Evolutionary conservation across 2,797 vertebrate genomes (phyloP).

Genomic region (Darevskia mixta): DNA sequence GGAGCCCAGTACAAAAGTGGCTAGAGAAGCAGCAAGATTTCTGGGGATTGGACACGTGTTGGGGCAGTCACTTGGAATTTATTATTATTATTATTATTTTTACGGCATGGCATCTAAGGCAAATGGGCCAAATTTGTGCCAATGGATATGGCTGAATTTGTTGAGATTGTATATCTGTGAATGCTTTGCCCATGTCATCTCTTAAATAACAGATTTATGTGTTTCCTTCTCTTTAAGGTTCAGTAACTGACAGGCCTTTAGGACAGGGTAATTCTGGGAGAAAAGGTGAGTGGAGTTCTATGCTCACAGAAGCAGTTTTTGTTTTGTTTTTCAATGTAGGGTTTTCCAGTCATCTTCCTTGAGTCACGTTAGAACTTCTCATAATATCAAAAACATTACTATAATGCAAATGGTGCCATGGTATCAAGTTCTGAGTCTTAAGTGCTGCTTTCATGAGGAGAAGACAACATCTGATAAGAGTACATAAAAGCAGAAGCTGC

Average conservation of each 20-base stretch:
- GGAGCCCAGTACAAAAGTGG: neutral
- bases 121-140: neutral
- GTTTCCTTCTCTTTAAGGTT: conserved; percentile 83
- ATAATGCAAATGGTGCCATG: accelerated
- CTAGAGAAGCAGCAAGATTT: neutral
- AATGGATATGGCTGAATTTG: neutral
- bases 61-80: neutral
- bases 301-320: conserved; percentile 46
- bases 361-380: neutral
- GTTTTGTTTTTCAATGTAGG: conserved; percentile 38
- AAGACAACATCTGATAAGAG: neutral
- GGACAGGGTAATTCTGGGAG: conserved; percentile 92
- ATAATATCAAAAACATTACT: neutral
- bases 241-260: conserved; percentile 94
- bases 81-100: neutral
- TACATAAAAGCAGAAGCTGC: neutral
- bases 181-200: neutral
- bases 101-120: neutral
- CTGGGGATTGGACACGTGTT: neutral
- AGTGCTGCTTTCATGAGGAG: neutral
- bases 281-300: conserved; percentile 94
- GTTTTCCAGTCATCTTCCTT: conserved; percentile 24
- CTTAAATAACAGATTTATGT: conserved; percentile 31
- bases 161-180: neutral
- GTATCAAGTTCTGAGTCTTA: neutral